phyloP scores from a whole-genome alignment of 2,888 invertebrate genomes.

The Sericinus montela region DNA sequence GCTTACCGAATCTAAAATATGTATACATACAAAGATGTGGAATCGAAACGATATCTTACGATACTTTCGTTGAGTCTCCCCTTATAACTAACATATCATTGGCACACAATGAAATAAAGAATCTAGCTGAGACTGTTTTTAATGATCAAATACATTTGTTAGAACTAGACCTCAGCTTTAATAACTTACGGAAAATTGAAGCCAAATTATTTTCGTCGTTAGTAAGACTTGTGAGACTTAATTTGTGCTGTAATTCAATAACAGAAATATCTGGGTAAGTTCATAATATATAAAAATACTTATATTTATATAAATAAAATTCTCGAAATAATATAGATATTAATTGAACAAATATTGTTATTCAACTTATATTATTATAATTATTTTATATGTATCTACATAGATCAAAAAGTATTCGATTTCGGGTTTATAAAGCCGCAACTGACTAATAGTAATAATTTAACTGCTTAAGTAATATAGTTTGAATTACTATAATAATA shows the following conservation, averaged over 20 bases:
- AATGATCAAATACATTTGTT: conserved; percentile 80
- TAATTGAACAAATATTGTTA: no score
- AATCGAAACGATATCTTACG: conserved; percentile 77
- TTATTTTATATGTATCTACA: no score
- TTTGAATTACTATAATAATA: no score
- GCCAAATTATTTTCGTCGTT: conserved; percentile 79
- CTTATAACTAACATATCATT: conserved; percentile 81
- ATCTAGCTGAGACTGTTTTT: conserved; percentile 81
- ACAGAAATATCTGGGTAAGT: conserved; percentile 79
- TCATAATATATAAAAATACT: conserved; percentile 14
- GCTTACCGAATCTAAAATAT: conserved; percentile 75
- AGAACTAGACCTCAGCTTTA: conserved; percentile 82
- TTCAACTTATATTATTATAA: no score
- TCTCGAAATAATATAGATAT: no score
- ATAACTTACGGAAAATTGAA: conserved; percentile 79
- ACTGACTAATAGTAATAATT: no score
- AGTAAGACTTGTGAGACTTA: conserved; percentile 76
- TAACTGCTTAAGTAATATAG: no score
- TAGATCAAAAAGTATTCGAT: no score
- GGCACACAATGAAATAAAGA: conserved; percentile 74
- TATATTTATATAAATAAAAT: no score
- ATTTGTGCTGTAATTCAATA: conserved; percentile 83
- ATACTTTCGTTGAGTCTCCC: conserved; percentile 81
- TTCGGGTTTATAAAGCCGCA: no score
- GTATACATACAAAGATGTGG: conserved; percentile 80